Evolutionary conservation across 2,888 invertebrate genomes (phyloP).

Genomic region (Heteromurus nitidus): DNA sequence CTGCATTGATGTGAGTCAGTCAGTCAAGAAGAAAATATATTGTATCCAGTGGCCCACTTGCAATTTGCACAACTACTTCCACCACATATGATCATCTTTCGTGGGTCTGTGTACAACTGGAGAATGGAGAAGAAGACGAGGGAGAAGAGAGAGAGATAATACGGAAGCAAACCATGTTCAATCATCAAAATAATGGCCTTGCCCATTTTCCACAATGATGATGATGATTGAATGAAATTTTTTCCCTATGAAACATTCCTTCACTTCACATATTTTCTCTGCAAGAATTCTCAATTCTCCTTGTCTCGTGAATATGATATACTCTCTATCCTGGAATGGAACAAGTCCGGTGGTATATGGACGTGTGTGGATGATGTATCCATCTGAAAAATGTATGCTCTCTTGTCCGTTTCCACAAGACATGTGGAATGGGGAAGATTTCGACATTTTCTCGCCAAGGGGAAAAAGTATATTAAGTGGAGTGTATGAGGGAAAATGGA

Average conservation of each 20-base stretch:
- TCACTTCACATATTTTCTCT: too few relatives aligned
- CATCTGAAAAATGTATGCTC: conserved; percentile 10
- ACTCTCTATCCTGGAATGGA: background rate
- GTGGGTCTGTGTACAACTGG: conserved; percentile 17
- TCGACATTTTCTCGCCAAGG: conserved; percentile 5
- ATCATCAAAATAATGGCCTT: conserved; percentile 50
- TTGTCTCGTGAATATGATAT: too few relatives aligned
- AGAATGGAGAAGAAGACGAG: too few relatives aligned
- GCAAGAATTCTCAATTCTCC: too few relatives aligned
- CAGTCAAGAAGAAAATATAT: conserved; percentile 2
- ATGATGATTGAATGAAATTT: conserved; percentile 51
- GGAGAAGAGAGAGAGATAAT: too few relatives aligned
- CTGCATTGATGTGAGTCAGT: conserved; percentile 54
- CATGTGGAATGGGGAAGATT: too few relatives aligned
- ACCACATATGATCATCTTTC: background rate
- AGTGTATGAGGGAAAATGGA: background rate
- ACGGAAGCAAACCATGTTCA: conserved; percentile 30
- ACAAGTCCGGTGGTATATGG: too few relatives aligned
- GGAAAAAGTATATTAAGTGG: conserved; percentile 5
- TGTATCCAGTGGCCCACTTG: conserved; percentile 25
- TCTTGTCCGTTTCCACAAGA: background rate
- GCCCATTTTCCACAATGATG: conserved; percentile 48
- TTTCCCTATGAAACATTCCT: too few relatives aligned
- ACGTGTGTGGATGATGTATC: conserved; percentile 48
- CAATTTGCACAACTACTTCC: conserved; percentile 24